These are phyloP conservation scores for Nyctereutes procyonoides DNA, from an alignment of 2,113 vertebrate genomes.

Conservation along the genomic window DNA sequence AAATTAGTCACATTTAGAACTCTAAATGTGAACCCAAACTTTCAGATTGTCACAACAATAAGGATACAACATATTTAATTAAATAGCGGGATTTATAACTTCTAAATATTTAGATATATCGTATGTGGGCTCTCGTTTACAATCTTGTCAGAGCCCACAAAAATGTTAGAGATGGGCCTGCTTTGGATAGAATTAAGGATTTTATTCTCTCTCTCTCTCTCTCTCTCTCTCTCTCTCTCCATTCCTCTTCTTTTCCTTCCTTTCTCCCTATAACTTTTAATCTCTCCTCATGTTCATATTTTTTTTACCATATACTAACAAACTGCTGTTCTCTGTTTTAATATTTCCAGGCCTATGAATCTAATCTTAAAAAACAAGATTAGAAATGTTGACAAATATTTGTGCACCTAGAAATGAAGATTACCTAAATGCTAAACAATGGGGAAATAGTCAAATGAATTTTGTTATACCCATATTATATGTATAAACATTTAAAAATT, in stretches of 20 bases:
- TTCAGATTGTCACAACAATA: not conserved
- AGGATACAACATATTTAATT: not conserved
- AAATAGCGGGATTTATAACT: not conserved
- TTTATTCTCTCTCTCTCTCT: not conserved
- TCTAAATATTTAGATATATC: not conserved
- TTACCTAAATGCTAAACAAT: not conserved
- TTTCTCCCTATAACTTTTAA: not conserved
- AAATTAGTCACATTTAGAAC: too few species aligned
- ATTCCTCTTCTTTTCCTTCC: too few species aligned
- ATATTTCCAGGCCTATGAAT: not conserved
- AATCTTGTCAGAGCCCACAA: not conserved
- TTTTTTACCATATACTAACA: not conserved
- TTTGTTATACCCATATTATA: not conserved
- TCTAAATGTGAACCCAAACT: not conserved
- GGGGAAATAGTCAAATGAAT: not conserved
- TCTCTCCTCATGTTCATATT: not conserved
- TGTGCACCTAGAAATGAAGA: constrained; percentile 32
- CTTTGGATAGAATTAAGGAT: not conserved
- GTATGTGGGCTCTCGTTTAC: not conserved
- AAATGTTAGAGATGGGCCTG: not conserved
- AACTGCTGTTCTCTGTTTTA: not conserved
- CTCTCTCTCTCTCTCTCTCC: not conserved
- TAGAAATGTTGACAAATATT: not conserved
- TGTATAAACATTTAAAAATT: not conserved
- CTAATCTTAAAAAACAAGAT: not conserved